phyloP scores from a whole-genome alignment of 2,113 vertebrate species.

The Neodontobutis hainanensis region DNA sequence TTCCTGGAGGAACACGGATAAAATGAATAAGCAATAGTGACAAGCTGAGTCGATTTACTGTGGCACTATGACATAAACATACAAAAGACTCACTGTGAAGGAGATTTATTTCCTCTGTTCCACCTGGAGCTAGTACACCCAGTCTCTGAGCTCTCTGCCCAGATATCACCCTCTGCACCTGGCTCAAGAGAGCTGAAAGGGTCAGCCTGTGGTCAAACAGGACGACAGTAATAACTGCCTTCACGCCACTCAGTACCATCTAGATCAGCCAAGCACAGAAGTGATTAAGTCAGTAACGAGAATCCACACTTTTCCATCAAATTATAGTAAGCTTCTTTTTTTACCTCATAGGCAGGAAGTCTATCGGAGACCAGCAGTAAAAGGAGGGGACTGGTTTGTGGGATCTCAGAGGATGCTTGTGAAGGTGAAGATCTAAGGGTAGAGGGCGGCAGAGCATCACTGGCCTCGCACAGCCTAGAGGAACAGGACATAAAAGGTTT shows the following conservation, averaged over 20 bases:
- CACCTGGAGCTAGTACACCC: slow-evolving; percentile 82
- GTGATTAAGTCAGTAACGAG: neutral
- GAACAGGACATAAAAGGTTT: slow-evolving; percentile 1
- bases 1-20: slow-evolving; percentile 60
- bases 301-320: neutral
- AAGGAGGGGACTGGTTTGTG: slow-evolving; percentile 15
- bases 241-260: slow-evolving; percentile 81
- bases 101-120: slow-evolving; percentile 79
- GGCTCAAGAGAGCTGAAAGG: slow-evolving; percentile 76
- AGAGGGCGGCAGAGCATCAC: slow-evolving; percentile 35
- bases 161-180: slow-evolving; percentile 70
- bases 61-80: slow-evolving; percentile 7
- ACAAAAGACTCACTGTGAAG: slow-evolving; percentile 74
- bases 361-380: slow-evolving; percentile 82
- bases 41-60: neutral
- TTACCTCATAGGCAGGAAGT: slow-evolving; percentile 86
- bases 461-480: slow-evolving; percentile 11
- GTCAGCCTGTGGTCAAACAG: slow-evolving; percentile 83
- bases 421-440: slow-evolving; percentile 20
- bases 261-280: slow-evolving; percentile 41
- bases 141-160: slow-evolving; percentile 77
- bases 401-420: neutral
- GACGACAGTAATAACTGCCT: slow-evolving; percentile 67
- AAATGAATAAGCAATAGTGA: neutral
- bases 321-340: neutral